phyloP scores from a whole-genome alignment of 2,113 vertebrate genomes.

The Seriola dumerili region DNA sequence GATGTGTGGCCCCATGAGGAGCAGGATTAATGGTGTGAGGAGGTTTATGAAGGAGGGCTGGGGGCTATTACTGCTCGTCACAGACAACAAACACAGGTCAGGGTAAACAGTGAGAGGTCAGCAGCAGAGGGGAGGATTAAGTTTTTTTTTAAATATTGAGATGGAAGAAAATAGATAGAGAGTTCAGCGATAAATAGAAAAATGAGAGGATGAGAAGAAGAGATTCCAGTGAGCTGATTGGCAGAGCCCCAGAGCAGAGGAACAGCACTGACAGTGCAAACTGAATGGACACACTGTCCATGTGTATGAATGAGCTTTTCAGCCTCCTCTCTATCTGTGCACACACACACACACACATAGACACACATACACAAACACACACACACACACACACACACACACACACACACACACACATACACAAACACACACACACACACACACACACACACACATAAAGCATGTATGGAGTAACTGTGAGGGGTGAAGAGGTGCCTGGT shows the following conservation, averaged over 20 bases:
- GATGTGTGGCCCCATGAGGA: not conserved
- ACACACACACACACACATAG: too few species aligned
- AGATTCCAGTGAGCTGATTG: conserved; percentile 34
- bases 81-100: not conserved
- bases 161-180: not conserved
- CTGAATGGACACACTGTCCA: conserved; percentile 63
- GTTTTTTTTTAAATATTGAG: not conserved
- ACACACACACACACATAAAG: not conserved
- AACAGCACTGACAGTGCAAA: conserved; percentile 14
- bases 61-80: conserved; percentile 2
- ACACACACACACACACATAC: not conserved
- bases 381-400: too few species aligned
- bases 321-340: conserved; percentile 38
- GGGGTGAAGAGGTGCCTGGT: conserved; percentile 31
- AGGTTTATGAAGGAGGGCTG: not conserved
- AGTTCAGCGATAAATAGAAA: not conserved
- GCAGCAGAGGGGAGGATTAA: not conserved
- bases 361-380: too few species aligned
- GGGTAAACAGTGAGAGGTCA: not conserved
- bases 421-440: not conserved
- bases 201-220: conserved; percentile 26
- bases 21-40: not conserved
- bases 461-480: conserved; percentile 37
- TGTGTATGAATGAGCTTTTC: conserved; percentile 67
- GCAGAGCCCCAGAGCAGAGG: conserved; percentile 32